Base-by-base conservation (phyloP, 64 coral and sea anemone species). In the Trachythela sp. region DNA sequence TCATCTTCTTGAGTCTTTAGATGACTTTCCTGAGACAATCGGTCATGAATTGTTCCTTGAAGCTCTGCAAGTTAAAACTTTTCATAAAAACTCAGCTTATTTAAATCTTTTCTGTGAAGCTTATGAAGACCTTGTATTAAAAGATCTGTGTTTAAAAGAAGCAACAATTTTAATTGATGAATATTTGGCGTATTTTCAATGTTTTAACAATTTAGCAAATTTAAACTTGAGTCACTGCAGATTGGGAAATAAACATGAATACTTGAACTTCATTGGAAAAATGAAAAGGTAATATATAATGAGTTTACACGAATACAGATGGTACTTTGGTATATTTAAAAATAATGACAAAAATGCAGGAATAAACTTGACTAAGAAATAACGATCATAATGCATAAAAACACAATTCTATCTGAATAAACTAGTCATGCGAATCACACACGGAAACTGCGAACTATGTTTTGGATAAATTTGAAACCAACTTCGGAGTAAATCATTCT, bases 221-320 rank as follows among this genome's bases (percentile, higher is more conserved):
- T 80, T 80, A 39, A 29, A 80, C 37, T 80, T 80, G 75, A 39
- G 33, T 80, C 75, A 80, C 8, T 80, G 75, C 20, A 10, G 37
- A 80, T 18, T 80, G 15, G 75, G 75, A 10, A 15, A 30, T 35
- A 30, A 80, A 5, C 75, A 80, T 80, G 75, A 80, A 37, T 80
- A 80, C 20, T 80, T 80, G 20, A 80, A 80, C 13, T 80, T 35
- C 13, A 80, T 80, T 80, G 75, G 75, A 39, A 80, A 37, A 80
- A 80, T 80, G 75, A 80, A 3, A 37, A 80, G 75, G 75, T 80
- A 35, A 9, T 20, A 37, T 27, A 8, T n/a, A 27, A 11, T 45
- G 42, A 45, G 11, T 45, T 45, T 45, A 45, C 42, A 45, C 42
- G 11, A 45, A 45, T 45, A 45, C 42, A 45, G 42, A 45, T 45